Evolutionary conservation across 2,888 invertebrate genomes (phyloP).

Genomic region (Drosophila formosana): DNA sequence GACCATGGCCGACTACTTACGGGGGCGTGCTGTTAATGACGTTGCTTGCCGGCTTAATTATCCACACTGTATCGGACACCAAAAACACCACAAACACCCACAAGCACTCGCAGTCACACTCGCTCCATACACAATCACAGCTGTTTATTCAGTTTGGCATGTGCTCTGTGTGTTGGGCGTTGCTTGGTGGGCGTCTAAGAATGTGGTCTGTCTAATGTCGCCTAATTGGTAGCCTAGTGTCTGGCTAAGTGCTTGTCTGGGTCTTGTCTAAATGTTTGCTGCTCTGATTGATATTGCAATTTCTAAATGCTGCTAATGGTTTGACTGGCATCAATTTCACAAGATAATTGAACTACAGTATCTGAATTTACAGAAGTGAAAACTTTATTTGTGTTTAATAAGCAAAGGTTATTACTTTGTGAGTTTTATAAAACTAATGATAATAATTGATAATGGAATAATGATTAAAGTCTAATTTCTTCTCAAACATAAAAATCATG

Average conservation of each 20-base stretch:
- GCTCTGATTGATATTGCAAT: constrained; percentile 23
- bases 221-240: constrained; percentile 51
- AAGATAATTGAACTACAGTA: too few species aligned
- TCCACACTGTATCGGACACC: constrained; percentile 27
- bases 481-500: too few species aligned
- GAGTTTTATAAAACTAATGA: too few species aligned
- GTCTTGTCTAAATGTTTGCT: constrained; percentile 27
- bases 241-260: constrained; percentile 24
- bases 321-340: neutral
- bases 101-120: constrained; percentile 23
- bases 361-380: too few species aligned
- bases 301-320: constrained; percentile 1
- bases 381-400: too few species aligned
- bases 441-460: too few species aligned
- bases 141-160: constrained; percentile 47
- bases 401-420: too few species aligned
- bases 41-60: constrained; percentile 62
- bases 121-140: constrained; percentile 45
- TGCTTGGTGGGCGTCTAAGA: constrained; percentile 59
- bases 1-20: constrained; percentile 46
- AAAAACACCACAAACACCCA: constrained; percentile 31
- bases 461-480: too few species aligned
- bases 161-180: constrained; percentile 20
- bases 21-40: constrained; percentile 51
- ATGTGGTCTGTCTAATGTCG: constrained; percentile 64